phyloP scores from a whole-genome alignment of 2,113 vertebrate genomes.

The Xiphias gladius region DNA sequence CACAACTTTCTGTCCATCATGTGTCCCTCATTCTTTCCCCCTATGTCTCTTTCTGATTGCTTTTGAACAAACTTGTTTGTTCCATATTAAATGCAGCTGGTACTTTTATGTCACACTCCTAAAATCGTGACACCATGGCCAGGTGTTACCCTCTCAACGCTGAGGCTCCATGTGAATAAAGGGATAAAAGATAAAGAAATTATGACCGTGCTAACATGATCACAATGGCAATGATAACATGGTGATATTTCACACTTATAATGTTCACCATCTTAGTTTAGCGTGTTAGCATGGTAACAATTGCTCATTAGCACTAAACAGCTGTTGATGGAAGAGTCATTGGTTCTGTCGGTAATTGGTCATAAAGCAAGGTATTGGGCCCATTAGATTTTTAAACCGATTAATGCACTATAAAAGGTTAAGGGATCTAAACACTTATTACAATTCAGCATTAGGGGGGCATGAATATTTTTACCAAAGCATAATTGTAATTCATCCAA shows the following conservation, averaged over 20 bases:
- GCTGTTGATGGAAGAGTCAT: neutral
- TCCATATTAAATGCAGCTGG: neutral
- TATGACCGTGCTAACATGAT: neutral
- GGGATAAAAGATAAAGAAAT: neutral
- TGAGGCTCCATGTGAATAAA: conserved; percentile 4
- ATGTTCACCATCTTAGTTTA: neutral
- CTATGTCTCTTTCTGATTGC: neutral
- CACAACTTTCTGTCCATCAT: neutral
- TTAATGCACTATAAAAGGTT: too few relatives aligned
- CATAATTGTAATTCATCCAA: too few relatives aligned
- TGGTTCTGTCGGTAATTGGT: too few relatives aligned
- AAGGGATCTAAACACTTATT: neutral
- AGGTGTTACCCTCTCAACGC: conserved; percentile 39
- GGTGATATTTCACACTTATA: neutral
- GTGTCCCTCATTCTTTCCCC: neutral
- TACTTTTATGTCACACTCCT: neutral
- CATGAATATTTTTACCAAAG: too few relatives aligned
- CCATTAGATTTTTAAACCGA: too few relatives aligned
- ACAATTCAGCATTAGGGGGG: neutral
- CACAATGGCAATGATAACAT: neutral
- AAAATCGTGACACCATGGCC: conserved; percentile 26
- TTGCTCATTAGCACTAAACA: neutral
- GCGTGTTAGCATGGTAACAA: neutral
- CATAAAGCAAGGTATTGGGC: too few relatives aligned
- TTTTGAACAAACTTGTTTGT: neutral